These are phyloP conservation scores for Piliocolobus tephrosceles DNA, from an alignment of 2,113 vertebrate genomes.

Conservation along the genomic window DNA sequence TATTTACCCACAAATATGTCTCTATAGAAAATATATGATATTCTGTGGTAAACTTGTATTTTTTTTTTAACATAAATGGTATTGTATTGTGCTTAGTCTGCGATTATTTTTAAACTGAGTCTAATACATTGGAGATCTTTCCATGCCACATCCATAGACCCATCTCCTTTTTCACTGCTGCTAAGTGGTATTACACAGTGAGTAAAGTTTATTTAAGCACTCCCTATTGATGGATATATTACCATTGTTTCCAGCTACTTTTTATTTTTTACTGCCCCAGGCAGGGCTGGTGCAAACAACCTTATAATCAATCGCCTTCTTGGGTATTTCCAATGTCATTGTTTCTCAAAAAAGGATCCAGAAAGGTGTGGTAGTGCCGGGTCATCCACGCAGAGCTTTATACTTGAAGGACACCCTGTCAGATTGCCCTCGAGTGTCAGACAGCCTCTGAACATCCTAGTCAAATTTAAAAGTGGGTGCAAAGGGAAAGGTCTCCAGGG, in stretches of 20 bases:
- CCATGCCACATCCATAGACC: not conserved
- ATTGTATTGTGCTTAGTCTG: not conserved
- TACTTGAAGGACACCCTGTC: not conserved
- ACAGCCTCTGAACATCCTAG: not conserved
- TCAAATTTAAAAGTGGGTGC: not conserved
- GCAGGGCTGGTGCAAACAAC: not conserved
- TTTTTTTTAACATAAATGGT: not conserved
- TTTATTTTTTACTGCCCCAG: not conserved
- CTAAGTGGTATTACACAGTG: not conserved
- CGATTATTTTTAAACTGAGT: conserved; percentile 21
- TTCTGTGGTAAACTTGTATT: not conserved
- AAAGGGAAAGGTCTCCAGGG: not conserved
- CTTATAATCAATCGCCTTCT: not conserved
- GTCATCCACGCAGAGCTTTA: not conserved
- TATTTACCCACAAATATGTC: not conserved
- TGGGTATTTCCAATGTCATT: not conserved
- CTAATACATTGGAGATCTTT: not conserved
- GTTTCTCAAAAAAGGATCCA: not conserved
- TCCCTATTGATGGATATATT: not conserved
- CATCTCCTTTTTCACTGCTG: not conserved
- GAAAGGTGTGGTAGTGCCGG: rapidly evolving
- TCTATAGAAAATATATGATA: conserved; percentile 2
- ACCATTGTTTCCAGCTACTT: not conserved
- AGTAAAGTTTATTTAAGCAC: conserved; percentile 20
- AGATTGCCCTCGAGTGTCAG: not conserved